phyloP scores from a whole-genome alignment of 1,140 invertebrate species.

The Drosophila funebris region DNA sequence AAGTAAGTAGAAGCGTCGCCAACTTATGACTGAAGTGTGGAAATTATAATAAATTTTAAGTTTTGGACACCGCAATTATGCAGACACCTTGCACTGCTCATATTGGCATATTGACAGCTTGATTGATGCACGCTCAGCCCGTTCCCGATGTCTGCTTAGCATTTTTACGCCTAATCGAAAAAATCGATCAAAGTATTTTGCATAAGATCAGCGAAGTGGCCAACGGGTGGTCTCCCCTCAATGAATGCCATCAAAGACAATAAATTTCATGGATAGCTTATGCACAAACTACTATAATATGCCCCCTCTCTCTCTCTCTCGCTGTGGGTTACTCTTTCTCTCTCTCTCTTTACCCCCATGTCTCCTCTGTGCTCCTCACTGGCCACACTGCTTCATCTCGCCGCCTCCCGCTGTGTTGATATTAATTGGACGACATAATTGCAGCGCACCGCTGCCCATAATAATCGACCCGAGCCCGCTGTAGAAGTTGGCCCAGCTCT shows the following conservation, averaged over 20 bases:
- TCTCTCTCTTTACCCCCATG: neutral
- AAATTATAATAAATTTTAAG: slow-evolving; percentile 80
- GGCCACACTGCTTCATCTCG: slow-evolving; percentile 7
- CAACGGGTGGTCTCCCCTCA: slow-evolving; percentile 67
- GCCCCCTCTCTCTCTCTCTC: neutral
- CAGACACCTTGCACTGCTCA: slow-evolving; percentile 63
- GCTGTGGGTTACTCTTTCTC: too few relatives aligned
- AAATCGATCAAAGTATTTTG: slow-evolving; percentile 51
- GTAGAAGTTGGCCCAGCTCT: slow-evolving; percentile 28
- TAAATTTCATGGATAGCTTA: slow-evolving; percentile 76
- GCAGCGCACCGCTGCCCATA: slow-evolving; percentile 77
- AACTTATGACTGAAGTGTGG: slow-evolving; percentile 57
- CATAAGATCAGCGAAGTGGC: slow-evolving; percentile 39
- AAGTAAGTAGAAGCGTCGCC: neutral
- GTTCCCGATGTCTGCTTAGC: slow-evolving; percentile 38
- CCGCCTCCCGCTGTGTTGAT: slow-evolving; percentile 74
- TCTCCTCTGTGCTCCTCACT: neutral
- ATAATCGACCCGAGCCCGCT: slow-evolving; percentile 58
- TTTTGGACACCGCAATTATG: slow-evolving; percentile 67
- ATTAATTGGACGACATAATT: slow-evolving; percentile 84
- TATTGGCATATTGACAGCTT: slow-evolving; percentile 78
- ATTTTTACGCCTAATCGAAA: slow-evolving; percentile 53
- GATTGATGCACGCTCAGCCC: slow-evolving; percentile 55
- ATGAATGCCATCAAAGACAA: slow-evolving; percentile 73
- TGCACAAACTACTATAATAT: slow-evolving; percentile 63